phyloP scores from a whole-genome alignment of 2,888 invertebrate genomes.

The Idaea biselata region DNA sequence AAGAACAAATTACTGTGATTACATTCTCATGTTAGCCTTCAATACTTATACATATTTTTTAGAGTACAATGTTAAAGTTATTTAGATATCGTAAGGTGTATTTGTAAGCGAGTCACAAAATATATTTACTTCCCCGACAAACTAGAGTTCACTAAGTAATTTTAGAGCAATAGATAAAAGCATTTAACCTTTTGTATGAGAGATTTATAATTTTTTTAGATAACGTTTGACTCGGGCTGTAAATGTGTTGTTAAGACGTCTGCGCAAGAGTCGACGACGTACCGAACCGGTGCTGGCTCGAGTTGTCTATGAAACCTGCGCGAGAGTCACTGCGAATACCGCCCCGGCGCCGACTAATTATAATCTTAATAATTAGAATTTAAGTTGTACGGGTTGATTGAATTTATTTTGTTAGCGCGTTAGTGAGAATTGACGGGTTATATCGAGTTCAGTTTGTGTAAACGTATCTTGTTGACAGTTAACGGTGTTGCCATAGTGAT shows the following conservation, averaged over 20 bases:
- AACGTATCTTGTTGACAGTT: constrained; percentile 73
- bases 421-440: constrained; percentile 61
- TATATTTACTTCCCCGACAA: constrained; percentile 75
- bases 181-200: constrained; percentile 74
- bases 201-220: constrained; percentile 56
- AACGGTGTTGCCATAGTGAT: constrained; percentile 78
- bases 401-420: constrained; percentile 54
- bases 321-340: constrained; percentile 6
- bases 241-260: not conserved
- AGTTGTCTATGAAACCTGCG: not conserved
- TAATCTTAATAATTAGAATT: constrained; percentile 36
- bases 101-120: constrained; percentile 76
- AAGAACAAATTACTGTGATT: constrained; percentile 80
- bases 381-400: constrained; percentile 57
- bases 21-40: constrained; percentile 80
- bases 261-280: not conserved
- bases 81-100: constrained; percentile 73
- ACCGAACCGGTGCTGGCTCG: not conserved
- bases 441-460: constrained; percentile 66
- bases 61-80: constrained; percentile 81
- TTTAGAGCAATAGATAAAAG: constrained; percentile 72
- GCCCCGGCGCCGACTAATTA: constrained; percentile 33
- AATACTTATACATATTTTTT: constrained; percentile 81
- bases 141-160: constrained; percentile 72
- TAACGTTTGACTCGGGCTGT: constrained; percentile 28